phyloP scores from a whole-genome alignment of 2,113 vertebrate genomes.

The Aldabrachelys gigantea region DNA sequence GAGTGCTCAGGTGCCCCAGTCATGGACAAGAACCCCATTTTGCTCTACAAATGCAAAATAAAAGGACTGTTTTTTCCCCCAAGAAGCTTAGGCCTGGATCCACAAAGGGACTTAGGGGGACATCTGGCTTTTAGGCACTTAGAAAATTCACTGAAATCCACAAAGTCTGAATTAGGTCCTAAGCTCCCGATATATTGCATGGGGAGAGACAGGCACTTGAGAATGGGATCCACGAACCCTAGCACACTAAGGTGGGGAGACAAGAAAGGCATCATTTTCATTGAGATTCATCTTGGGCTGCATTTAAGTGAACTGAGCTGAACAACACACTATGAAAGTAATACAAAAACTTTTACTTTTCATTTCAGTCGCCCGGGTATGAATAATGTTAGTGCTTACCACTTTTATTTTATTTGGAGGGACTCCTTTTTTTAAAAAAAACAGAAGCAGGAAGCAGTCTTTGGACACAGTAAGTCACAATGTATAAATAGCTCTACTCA shows the following conservation, averaged over 20 bases:
- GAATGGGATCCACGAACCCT: background rate
- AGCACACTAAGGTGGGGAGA: background rate
- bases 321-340: background rate
- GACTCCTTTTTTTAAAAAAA: background rate
- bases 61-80: background rate
- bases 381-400: conserved; percentile 66
- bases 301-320: conserved; percentile 58
- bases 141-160: background rate
- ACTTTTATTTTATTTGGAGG: conserved; percentile 75
- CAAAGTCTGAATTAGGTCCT: too few relatives aligned
- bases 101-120: too few relatives aligned
- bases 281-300: conserved; percentile 49
- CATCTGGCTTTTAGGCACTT: background rate
- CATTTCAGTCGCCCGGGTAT: conserved; percentile 63
- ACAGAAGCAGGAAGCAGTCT: conserved; percentile 65
- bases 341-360: conserved; percentile 50
- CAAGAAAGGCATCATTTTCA: conserved; percentile 51
- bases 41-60: background rate
- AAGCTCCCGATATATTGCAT: too few relatives aligned
- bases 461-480: conserved; percentile 68
- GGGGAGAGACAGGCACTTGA: too few relatives aligned
- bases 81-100: background rate
- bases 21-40: background rate
- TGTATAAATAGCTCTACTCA: conserved; percentile 72
- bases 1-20: background rate